These are phyloP conservation scores for Aphis craccivora DNA, from an alignment of 1,140 invertebrate species.

Conservation along the genomic window DNA sequence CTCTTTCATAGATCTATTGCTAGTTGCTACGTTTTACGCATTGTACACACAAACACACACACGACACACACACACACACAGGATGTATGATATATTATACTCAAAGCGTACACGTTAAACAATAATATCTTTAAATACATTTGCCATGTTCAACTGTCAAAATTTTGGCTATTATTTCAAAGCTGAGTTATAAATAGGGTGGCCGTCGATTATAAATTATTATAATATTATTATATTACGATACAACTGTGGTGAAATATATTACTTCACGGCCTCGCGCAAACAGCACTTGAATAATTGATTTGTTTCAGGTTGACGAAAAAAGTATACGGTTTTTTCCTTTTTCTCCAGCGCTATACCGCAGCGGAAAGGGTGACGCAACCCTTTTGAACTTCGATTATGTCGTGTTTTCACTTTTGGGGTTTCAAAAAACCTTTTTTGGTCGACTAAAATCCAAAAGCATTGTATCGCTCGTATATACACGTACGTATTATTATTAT, in stretches of 20 bases:
- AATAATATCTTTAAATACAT: not conserved
- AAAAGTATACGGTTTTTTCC: not conserved
- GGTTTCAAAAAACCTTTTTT: constrained; percentile 50
- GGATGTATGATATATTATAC: not conserved
- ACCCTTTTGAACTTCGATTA: constrained; percentile 49
- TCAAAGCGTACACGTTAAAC: not conserved
- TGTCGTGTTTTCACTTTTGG: constrained; percentile 30
- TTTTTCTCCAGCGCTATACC: too few relatives aligned
- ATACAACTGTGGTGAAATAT: not conserved
- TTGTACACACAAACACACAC: too few relatives aligned
- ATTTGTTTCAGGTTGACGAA: not conserved
- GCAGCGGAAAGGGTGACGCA: not conserved
- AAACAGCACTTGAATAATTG: constrained; percentile 8
- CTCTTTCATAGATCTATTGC: too few relatives aligned
- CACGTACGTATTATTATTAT: not conserved
- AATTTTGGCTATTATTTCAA: not conserved
- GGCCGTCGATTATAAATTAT: not conserved
- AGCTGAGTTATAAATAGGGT: too few relatives aligned
- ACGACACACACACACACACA: too few relatives aligned
- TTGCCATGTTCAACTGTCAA: not conserved
- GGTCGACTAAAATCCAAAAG: not conserved
- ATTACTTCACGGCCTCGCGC: not conserved
- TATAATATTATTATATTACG: not conserved
- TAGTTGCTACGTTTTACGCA: too few relatives aligned
- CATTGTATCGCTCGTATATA: not conserved